phyloP scores from a whole-genome alignment of 1,140 invertebrate species.

The Drosophila gunungcola region DNA sequence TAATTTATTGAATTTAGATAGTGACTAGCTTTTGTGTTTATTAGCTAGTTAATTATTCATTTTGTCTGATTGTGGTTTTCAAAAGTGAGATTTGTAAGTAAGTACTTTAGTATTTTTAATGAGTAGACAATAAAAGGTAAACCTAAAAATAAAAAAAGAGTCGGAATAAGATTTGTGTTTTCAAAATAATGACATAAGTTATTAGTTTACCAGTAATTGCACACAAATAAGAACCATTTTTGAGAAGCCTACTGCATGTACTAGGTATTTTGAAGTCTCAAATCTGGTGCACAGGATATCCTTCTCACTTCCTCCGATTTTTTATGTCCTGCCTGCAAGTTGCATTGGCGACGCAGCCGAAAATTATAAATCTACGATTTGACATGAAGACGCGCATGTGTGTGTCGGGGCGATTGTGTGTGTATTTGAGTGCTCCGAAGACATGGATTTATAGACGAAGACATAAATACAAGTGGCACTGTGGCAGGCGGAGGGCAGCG shows the following conservation, averaged over 20 bases:
- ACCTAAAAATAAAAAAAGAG: too few relatives aligned
- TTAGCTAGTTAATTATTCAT: too few relatives aligned
- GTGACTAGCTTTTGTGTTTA: too few relatives aligned
- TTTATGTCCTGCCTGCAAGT: conserved; percentile 57
- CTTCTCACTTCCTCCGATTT: conserved; percentile 14
- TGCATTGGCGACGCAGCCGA: conserved; percentile 63
- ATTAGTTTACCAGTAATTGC: too few relatives aligned
- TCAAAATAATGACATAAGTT: too few relatives aligned
- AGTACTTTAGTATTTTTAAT: too few relatives aligned
- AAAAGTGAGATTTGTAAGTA: background rate
- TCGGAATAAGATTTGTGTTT: too few relatives aligned
- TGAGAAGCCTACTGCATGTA: too few relatives aligned
- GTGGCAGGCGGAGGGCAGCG: conserved; percentile 14
- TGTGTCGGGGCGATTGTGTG: conserved; percentile 12
- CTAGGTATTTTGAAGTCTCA: conserved; percentile 10
- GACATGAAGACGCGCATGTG: conserved; percentile 70
- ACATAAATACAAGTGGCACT: conserved; percentile 79
- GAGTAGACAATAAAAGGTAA: too few relatives aligned
- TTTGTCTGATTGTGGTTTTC: too few relatives aligned
- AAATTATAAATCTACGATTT: conserved; percentile 84
- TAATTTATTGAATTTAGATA: too few relatives aligned
- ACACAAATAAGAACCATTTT: too few relatives aligned
- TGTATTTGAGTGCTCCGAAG: conserved; percentile 52
- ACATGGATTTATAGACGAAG: conserved; percentile 83
- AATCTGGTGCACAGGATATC: background rate